Base-by-base conservation (phyloP, 2,113 vertebrate species). In the Raja brachyura region DNA sequence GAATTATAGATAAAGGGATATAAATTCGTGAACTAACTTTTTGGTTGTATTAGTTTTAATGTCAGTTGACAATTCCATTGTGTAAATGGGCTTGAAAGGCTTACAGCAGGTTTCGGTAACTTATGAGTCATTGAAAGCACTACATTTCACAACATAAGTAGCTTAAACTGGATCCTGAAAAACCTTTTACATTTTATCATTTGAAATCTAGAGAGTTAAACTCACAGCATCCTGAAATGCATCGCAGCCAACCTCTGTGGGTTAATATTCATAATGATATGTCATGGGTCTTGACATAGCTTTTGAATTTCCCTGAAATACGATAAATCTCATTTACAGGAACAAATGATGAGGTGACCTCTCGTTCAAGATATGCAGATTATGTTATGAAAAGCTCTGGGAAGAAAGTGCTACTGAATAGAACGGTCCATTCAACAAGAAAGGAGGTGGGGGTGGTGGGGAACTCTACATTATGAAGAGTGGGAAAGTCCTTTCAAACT, bases 391-490 rank as follows among this genome's bases (percentile, higher is more conserved):
- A 70, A 73, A 20, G 33, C 68, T 48, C 90, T 33, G 90, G 73
- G 66, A 28, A 9, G 39, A 73, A 66, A n/a, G 68, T 48, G 90
- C 66, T 48, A 54, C 33, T 54, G 48, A 92, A 92, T 48, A 74
- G 68, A 48, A 92, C 90, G 73, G 90, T 92, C 66, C 73, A 9
- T 70, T 92, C 33, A 74, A 88, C 28, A 18, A 66, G 83, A 28
- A 86, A 61, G 56, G 54, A 22, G 11, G 83, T 28, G 56, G 83
- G 68, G n/a, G 56, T 10, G 59, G 39, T 48, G 56, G 18, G 61
- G 63, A 39, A 28, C 66, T 74, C 39, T 13, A 20, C 68, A 73
- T 25, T 48, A 74, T 70, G 68, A 39, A 48, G 33, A 73, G 48
- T 33, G 54, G 33, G 90, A 73, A 66, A 33, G 22, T 92, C 63